Evolutionary conservation across 2,797 vertebrate genomes (phyloP), one percentile per base, ranked within the genome.

Genomic region (Gobio occitaniae): DNA sequence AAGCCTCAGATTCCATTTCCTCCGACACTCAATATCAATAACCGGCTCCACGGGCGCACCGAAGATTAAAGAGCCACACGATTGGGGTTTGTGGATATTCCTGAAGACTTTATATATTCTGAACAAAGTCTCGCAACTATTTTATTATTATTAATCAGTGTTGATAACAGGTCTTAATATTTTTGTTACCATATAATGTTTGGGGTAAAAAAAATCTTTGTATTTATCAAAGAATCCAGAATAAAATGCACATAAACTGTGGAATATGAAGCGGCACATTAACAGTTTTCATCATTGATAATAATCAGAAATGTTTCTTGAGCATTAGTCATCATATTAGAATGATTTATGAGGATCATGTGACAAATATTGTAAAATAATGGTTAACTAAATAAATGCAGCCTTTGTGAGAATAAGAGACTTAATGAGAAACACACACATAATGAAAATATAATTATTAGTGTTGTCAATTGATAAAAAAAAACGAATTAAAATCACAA

Each of bases 1-100:
- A 95, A 94, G 93, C 92, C 94, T 93, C 89, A 21, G 87, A 91
- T 93, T 92, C 88, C 87, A 93, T 94, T 95, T 95, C 90, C 92
- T 93, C 83, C 52, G 91, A 84, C 87, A 87, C 88, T 86, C 86
- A 4, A 84, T 86, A 91, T 88, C 80, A 89, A 89, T 88, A 87
- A 84, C 84, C 84, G 78, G 48, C 77, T 80, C 87, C 79, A 88
- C 82, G 25, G 54, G 36, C 21, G 2, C 56, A 44, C 54, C 3
- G 21, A 19, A 47, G 56, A 78, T 29, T 63, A 63, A 63, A 78
- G 76, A 78, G n/a, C 4, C 71, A 12, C 0, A 52, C 32, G 16
- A 6, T 74, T 3, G 19, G 36, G 7, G 6, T 17, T 36, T 32
- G 44, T 29, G 69, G 13, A 47, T 25, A 32, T 5, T 50, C 3